Percentiles rank a stretch among this genome's conserved stretches.
These are phyloP conservation scores for Rallus crepitans DNA, from an alignment of 2,797 vertebrate species.

Conservation along the genomic window DNA sequence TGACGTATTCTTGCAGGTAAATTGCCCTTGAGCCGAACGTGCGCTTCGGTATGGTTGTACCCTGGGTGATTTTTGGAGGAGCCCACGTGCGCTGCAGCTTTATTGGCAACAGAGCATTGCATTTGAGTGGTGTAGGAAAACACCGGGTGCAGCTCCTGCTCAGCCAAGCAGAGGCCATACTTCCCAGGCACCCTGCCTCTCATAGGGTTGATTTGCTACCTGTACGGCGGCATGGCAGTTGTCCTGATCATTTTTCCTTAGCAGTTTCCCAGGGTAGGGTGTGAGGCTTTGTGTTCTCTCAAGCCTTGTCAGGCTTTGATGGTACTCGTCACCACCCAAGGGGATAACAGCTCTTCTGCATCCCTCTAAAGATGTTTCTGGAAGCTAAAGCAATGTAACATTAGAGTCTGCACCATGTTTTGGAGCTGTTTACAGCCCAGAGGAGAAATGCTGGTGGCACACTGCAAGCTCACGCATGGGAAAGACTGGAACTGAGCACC, in stretches of 20 bases:
- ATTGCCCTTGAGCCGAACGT: background rate
- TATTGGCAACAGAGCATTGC: background rate
- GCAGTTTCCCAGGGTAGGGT: background rate
- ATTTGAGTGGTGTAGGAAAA: background rate
- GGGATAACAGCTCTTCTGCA: background rate
- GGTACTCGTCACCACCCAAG: background rate
- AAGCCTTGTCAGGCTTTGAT: background rate
- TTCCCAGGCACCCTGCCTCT: background rate
- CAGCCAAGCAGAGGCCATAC: background rate
- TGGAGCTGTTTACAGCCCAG: background rate
- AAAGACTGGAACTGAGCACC: background rate
- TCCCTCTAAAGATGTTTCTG: background rate
- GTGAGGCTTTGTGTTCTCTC: background rate
- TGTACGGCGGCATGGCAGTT: background rate
- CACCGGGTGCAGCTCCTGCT: rapidly evolving
- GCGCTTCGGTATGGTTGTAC: background rate
- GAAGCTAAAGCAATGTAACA: background rate
- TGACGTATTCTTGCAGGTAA: background rate
- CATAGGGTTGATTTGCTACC: background rate
- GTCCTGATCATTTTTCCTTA: background rate
- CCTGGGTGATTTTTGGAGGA: background rate
- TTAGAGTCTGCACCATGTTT: background rate
- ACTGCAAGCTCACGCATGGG: background rate
- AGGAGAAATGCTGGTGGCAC: background rate
- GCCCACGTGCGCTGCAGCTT: background rate